Base-by-base conservation (phyloP, 2,797 vertebrate genomes). In the Pogoniulus pusillus region DNA sequence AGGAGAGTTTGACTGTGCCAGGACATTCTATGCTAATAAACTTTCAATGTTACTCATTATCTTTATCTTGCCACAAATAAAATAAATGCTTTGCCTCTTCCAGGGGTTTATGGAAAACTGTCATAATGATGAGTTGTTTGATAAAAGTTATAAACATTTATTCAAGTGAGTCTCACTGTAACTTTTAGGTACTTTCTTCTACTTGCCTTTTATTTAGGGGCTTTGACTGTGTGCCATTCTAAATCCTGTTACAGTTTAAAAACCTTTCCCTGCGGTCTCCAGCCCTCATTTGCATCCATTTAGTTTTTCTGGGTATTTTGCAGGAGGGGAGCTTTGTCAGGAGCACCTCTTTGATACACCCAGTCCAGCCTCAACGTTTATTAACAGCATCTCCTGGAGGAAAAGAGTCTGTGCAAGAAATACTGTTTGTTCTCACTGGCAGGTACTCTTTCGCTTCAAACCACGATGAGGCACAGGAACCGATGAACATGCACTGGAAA, bases 81-180 rank as follows among this genome's bases (percentile, higher is more conserved):
- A 89, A 80, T 65, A 88, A 95, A 84, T 71, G 75, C 53, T 91
- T 75, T 88, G 51, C n/a, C 10, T 80, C 72, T 73, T 73, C 82
- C 45, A 76, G 41, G 51, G 59, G 91, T 87, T 96, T 95, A 90
- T 94, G 82, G 82, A 90, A 96, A 93, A 95, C 74, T 93, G 91
- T 91, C 91, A 93, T 79, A 93, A 91, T 91, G 69, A 93, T 93
- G 75, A 89, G 74, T 91, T 77, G 79, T 91, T 94, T 93, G 90
- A 86, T 93, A 82, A 78, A 93, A 87, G 86, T 85, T 81, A 74
- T 90, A 95, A 94, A 89, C 64, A 85, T 94, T 90, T 95, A 91
- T 93, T 76, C 65, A 72, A 91, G 88, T 41, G 69, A 91, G 55
- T 73, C 34, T 75, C 66, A 64, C 63, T 92, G 91, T 82, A 85